Evolutionary conservation across 2,797 vertebrate species (phyloP).

Genomic region (Girardinus metallicus): DNA sequence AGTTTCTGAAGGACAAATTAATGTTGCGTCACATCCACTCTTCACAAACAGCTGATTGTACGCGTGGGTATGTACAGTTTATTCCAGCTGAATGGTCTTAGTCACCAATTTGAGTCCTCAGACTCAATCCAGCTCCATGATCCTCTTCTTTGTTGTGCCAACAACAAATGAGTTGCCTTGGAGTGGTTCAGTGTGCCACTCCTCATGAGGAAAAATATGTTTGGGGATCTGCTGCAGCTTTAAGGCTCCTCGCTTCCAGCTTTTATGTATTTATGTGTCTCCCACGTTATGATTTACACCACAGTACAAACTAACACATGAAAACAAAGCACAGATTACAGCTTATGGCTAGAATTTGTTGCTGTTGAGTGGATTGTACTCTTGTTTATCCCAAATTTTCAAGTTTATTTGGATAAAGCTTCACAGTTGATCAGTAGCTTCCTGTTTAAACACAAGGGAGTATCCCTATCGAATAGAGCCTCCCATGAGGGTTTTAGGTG

Average conservation of each 20-base stretch:
- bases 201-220: constrained; percentile 61
- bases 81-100: constrained; percentile 29
- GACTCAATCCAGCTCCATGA: constrained; percentile 36
- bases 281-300: background rate
- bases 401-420: constrained; percentile 59
- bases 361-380: constrained; percentile 32
- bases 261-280: constrained; percentile 24
- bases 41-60: constrained; percentile 27
- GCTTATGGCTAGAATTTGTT: constrained; percentile 26
- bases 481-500: constrained; percentile 38
- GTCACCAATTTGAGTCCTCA: constrained; percentile 33
- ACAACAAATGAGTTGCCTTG: constrained; percentile 67
- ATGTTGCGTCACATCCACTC: constrained; percentile 1
- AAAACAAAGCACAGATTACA: background rate
- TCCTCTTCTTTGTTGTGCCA: constrained; percentile 61
- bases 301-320: background rate
- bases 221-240: constrained; percentile 16
- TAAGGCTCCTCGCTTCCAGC: constrained; percentile 20
- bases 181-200: constrained; percentile 57
- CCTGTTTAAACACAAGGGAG: constrained; percentile 54
- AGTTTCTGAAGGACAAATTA: constrained; percentile 3
- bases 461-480: constrained; percentile 50
- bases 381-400: constrained; percentile 38
- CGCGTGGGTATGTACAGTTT: background rate
- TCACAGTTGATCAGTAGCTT: constrained; percentile 51